Percentiles rank a stretch among this genome's conserved stretches.
phyloP scores from a whole-genome alignment of 2,888 invertebrate species.

The Brachylomia viminalis region DNA sequence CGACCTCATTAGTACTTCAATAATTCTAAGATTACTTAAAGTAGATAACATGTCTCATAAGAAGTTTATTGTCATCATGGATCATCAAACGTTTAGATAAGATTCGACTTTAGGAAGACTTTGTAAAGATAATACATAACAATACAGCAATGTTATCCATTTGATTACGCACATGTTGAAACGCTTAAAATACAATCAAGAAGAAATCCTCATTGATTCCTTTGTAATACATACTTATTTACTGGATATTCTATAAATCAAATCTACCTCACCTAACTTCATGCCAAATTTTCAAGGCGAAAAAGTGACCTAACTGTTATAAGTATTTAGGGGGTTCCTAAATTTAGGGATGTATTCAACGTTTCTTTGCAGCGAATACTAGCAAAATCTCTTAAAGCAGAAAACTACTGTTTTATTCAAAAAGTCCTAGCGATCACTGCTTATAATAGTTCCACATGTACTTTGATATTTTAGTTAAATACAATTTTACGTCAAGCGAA shows the following conservation, averaged over 20 bases:
- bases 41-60: conserved; percentile 10
- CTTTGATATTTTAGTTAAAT: conserved; percentile 2
- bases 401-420: background rate
- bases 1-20: conserved; percentile 8
- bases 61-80: background rate
- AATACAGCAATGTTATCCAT: background rate
- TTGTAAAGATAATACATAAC: background rate
- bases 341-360: background rate
- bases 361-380: conserved; percentile 4
- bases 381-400: background rate
- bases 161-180: background rate
- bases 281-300: background rate
- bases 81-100: background rate
- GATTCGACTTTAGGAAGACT: background rate
- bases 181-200: background rate
- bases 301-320: background rate
- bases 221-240: background rate
- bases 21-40: conserved; percentile 19
- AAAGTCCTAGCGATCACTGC: conserved; percentile 1
- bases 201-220: background rate
- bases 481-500: conserved; percentile 12
- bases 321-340: background rate
- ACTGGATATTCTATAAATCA: background rate
- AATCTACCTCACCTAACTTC: background rate
- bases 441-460: conserved; percentile 9